Base-by-base conservation (phyloP, 1,140 invertebrate genomes). In the Cecropterus lyciades region DNA sequence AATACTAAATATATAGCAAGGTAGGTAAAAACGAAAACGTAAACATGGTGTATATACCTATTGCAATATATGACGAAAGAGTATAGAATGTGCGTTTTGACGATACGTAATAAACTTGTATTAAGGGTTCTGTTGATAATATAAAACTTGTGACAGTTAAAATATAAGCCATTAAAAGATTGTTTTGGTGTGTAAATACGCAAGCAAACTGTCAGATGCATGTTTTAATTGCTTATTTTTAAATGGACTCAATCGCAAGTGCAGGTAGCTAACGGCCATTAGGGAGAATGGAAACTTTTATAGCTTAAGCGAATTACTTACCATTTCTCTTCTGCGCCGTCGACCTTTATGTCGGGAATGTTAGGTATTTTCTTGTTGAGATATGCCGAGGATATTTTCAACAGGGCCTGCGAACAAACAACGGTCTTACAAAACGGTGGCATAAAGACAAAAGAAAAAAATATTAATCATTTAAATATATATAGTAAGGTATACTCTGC, bases 341-440 rank as follows among this genome's bases (percentile, higher is more conserved):
- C 97, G 73, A 96, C 93, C 87, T 97, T 97, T 27, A 98, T 94
- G 81, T 98, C 97, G 0, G 97, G 96, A 83, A 98, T 97, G 81
- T 97, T 96, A 15, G 97, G 96, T 82, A 98, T 97, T 92, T 98
- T 98, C 90, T 97, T 97, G 85, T 98, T 98, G 65, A 98, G 94
- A 92, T 98, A 98, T 13, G 96, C 96, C 15, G 96, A 97, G 2
- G 97, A 97, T 80, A 98, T 96, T 93, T 98, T 98, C 53, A 98
- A 93, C 66, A 98, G 89, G 17, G 97, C 96, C 96, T 97, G 87
- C 16, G 93, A 93, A 85, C 73, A 89, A 87, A 77, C 9, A 57
- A 13, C 15, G 40, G 15, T 70, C 20, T 20, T 30, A 53, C 37
- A 42, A 9, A 51, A 46, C n/a, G n/a, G n/a, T n/a, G n/a, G n/a